These are phyloP conservation scores for Drosophila truncata DNA, from an alignment of 1,140 invertebrate species.

Conservation along the genomic window DNA sequence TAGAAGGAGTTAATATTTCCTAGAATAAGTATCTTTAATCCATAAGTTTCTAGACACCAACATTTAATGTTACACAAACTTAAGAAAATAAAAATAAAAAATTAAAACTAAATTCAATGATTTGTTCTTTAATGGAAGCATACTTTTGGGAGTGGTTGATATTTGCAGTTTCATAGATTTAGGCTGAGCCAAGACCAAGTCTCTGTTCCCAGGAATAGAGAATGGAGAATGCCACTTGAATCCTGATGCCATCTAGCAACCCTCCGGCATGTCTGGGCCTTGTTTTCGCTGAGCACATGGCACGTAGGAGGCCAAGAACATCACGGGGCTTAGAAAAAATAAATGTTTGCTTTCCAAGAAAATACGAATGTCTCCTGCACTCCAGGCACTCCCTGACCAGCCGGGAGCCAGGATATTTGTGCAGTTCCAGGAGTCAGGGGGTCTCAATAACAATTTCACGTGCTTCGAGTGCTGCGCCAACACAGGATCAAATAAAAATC, in stretches of 20 bases:
- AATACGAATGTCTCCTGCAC: constrained; percentile 16
- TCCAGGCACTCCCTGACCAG: background rate
- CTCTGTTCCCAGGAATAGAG: constrained; percentile 8
- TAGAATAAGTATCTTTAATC: constrained; percentile 6
- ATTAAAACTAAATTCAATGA: constrained; percentile 8
- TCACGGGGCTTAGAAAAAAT: constrained; percentile 53
- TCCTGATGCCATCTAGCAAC: constrained; percentile 8
- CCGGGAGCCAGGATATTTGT: constrained; percentile 10
- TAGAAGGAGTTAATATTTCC: background rate
- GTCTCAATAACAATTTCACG: constrained; percentile 61
- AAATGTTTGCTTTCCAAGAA: constrained; percentile 33
- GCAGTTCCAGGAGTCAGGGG: constrained; percentile 19
- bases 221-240: constrained; percentile 35
- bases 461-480: constrained; percentile 62
- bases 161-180: constrained; percentile 1
- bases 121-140: background rate
- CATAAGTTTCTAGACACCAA: constrained; percentile 32
- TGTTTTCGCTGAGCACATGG: constrained; percentile 16
- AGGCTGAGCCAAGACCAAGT: background rate
- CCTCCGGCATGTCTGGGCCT: constrained; percentile 5
- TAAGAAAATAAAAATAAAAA: constrained; percentile 29
- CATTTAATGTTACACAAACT: constrained; percentile 61
- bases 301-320: constrained; percentile 40
- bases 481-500: constrained; percentile 65
- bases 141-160: constrained; percentile 9